Conservation (phyloP, 2,113 vertebrate genomes). For the Strix aluco region DNA sequence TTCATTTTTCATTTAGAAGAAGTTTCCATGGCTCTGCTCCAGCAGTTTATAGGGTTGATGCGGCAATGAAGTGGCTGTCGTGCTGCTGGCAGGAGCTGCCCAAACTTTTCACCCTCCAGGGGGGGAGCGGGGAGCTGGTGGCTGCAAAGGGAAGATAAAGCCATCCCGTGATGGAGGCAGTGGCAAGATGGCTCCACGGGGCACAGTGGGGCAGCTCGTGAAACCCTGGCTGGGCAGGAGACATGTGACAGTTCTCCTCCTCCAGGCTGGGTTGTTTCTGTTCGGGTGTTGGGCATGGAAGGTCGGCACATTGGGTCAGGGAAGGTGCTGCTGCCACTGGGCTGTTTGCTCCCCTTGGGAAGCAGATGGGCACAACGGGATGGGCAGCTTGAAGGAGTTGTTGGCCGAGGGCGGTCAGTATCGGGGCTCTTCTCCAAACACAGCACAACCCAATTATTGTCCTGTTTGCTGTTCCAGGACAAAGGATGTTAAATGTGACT, state of each 20-base stretch:
- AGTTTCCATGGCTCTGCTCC: slow-evolving; percentile 38
- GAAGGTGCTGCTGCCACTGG: not conserved
- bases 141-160: slow-evolving; percentile 20
- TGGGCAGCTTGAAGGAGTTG: not conserved
- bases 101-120: not conserved
- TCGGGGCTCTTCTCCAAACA: not conserved
- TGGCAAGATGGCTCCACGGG: not conserved
- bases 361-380: not conserved
- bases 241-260: not conserved
- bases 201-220: not conserved
- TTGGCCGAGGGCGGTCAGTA: not conserved
- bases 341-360: not conserved
- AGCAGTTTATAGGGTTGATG: not conserved
- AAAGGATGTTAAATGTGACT: not conserved
- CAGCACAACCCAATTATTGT: not conserved
- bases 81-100: not conserved
- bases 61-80: not conserved
- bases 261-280: not conserved
- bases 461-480: not conserved
- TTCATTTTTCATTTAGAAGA: slow-evolving; percentile 39
- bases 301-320: fast-evolving
- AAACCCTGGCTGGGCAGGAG: not conserved
- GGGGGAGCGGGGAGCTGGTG: not conserved
- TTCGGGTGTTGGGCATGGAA: not conserved
- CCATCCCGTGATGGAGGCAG: fast-evolving